These are phyloP conservation scores for human DNA, from an alignment of 2,113 vertebrate species.

Conservation along the genomic window DNA sequence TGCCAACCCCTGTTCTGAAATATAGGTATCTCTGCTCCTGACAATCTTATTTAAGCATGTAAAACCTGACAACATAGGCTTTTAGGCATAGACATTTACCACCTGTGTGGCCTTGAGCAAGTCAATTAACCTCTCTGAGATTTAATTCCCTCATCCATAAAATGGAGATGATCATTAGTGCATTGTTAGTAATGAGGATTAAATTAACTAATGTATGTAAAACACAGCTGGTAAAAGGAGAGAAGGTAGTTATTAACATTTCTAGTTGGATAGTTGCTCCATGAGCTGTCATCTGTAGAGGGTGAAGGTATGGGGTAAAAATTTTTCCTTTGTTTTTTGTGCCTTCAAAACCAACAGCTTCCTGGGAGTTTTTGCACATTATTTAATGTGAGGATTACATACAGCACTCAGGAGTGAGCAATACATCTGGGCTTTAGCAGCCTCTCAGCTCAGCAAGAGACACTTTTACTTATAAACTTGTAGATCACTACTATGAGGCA, in stretches of 20 bases:
- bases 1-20: background rate
- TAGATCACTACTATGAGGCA: background rate
- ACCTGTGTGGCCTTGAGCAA: background rate
- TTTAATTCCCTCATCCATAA: slow-evolving; percentile 28
- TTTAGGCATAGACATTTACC: background rate
- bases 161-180: slow-evolving; percentile 29
- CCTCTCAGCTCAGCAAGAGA: background rate
- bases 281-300: background rate
- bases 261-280: background rate
- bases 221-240: background rate
- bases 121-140: slow-evolving; percentile 42
- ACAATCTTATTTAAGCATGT: background rate
- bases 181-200: slow-evolving; percentile 19
- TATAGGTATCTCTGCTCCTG: background rate
- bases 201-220: slow-evolving; percentile 22
- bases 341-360: background rate
- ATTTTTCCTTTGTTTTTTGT: slow-evolving; percentile 5
- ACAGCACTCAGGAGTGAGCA: background rate
- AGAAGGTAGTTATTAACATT: background rate
- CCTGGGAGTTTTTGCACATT: background rate
- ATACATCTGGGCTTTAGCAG: background rate
- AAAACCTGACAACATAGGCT: background rate
- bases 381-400: background rate
- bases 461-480: slow-evolving; percentile 42
- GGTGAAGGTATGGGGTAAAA: background rate